Evolutionary conservation across 2,797 vertebrate genomes (phyloP), one percentile per base, ranked within the genome.

Genomic region (Gymnothorax reevesii): DNA sequence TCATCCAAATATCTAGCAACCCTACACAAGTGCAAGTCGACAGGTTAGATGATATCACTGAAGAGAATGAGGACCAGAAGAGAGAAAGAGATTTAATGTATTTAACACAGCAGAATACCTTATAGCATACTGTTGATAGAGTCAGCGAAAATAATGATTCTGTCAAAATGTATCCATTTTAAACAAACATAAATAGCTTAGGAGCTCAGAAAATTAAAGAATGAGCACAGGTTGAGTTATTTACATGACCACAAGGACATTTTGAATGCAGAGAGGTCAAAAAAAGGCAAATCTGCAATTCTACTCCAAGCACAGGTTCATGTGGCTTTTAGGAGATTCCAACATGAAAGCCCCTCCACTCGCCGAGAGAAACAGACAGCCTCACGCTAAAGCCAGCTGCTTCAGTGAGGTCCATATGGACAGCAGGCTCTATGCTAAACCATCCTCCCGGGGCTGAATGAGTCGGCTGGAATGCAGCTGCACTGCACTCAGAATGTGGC

Each of bases 381-480:
- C 60, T 25, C 60, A 69, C 60, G n/a, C 59, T 22, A 17, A n/a
- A 84, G 49, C 66, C 15, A 54, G 82, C 22, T 49, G 33, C n/a
- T 84, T 27, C 62, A 60, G 69, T 33, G 4, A 27, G 12, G 54
- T 20, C 69, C 86, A 87, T 87, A 57, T 83, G 86, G 82, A 77
- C 82, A 87, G 64, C 42, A 27, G 64, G 82, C 20, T 83, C 64
- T 42, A 42, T 42, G 33, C 33, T 84, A 79, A 77, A 84, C 80
- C 83, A 66, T 15, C 83, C 86, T 66, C 10, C 9, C 22, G 27
- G 57, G 33, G 57, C 57, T 87, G 83, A 87, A 64, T 87, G 83
- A 87, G 82, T 79, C 42, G 59, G 27, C n/a, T 84, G 83, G 86
- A 87, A 87, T 87, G 83, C 52, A 17, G 25, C 85, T 54, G 85